Conservation (phyloP, 2,113 vertebrate genomes). For the Macaca nemestrina region DNA sequence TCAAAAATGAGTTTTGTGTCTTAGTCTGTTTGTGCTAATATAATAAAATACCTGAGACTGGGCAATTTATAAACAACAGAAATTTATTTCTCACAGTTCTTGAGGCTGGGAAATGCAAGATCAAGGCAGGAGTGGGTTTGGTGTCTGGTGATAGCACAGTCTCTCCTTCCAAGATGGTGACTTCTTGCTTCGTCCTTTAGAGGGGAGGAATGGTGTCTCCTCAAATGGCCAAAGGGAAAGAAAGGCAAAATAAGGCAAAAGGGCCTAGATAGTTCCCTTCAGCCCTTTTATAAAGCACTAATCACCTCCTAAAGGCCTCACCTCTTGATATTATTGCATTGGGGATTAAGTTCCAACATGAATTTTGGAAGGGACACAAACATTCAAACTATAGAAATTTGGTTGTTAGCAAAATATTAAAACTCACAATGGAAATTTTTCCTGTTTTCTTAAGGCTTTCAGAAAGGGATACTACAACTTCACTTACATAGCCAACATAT, state of each 20-base stretch:
- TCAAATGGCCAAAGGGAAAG: neutral
- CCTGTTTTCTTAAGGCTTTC: constrained; percentile 25
- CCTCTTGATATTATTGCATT: neutral
- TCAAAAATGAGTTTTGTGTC: neutral
- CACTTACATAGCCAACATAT: neutral
- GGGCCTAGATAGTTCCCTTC: too few species aligned
- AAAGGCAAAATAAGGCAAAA: neutral
- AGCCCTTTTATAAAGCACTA: neutral
- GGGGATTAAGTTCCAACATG: neutral
- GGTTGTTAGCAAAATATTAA: neutral
- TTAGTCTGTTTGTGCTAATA: neutral
- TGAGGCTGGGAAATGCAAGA: neutral
- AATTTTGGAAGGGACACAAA: neutral
- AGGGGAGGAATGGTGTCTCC: neutral
- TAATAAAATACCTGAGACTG: neutral
- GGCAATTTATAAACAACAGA: neutral
- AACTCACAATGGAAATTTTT: neutral
- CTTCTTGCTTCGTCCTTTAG: neutral
- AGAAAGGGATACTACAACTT: neutral
- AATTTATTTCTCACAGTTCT: neutral
- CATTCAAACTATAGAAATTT: neutral
- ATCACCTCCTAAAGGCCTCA: neutral
- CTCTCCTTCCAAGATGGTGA: neutral
- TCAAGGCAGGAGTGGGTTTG: neutral
- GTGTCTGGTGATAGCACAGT: neutral